Evolutionary conservation across 2,113 vertebrate genomes (phyloP).

Genomic region (Ploceus nigricollis): DNA sequence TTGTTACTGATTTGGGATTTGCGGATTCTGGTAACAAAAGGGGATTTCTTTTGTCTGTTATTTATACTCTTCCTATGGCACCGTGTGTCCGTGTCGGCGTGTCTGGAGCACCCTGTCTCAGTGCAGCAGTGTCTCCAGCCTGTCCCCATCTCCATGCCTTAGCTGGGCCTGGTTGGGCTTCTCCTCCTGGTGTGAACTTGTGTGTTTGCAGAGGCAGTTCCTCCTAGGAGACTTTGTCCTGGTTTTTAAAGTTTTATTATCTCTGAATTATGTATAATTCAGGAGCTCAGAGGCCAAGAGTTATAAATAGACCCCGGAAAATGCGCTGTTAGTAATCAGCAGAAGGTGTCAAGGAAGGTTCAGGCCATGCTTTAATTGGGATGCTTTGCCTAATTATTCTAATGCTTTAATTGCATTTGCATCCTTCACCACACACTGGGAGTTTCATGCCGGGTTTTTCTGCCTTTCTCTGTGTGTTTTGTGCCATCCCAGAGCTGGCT

Average conservation of each 20-base stretch:
- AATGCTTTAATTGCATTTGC: constrained; percentile 22
- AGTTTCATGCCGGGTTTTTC: not conserved
- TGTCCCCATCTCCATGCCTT: not conserved
- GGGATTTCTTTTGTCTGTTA: constrained; percentile 58
- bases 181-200: not conserved
- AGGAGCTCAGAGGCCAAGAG: not conserved
- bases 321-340: not conserved
- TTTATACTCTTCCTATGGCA: constrained; percentile 65
- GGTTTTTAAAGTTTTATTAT: constrained; percentile 22
- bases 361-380: not conserved
- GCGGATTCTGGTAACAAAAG: constrained; percentile 70
- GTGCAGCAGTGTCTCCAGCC: not conserved
- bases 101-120: constrained; percentile 4
- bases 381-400: constrained; percentile 18
- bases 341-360: not conserved
- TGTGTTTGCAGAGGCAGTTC: not conserved
- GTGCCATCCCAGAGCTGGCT: not conserved
- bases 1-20: constrained; percentile 55
- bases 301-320: constrained; percentile 24
- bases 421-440: not conserved
- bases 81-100: not conserved
- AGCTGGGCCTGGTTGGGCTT: not conserved
- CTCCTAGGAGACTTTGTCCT: not conserved
- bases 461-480: not conserved
- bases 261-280: not conserved